Evolutionary conservation across 1,140 invertebrate genomes (phyloP).

Genomic region (Proales similis): DNA sequence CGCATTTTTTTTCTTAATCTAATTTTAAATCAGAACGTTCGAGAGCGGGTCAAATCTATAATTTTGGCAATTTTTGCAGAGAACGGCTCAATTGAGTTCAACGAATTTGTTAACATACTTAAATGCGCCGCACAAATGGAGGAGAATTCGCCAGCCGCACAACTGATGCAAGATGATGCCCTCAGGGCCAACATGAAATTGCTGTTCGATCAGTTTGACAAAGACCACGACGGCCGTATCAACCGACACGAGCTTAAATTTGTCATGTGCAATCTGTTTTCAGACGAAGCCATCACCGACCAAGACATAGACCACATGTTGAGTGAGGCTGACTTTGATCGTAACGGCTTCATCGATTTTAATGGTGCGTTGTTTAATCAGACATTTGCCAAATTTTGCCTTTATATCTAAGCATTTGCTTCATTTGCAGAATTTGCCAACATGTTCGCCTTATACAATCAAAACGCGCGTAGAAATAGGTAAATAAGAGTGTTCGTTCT

Average conservation of each 20-base stretch:
- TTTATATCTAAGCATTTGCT: neutral
- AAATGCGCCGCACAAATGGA: conserved; percentile 10
- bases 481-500: conserved; percentile 19
- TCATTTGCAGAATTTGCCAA: conserved; percentile 11
- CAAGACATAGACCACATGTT: conserved; percentile 33
- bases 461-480: conserved; percentile 4
- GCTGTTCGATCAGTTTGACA: conserved; percentile 36
- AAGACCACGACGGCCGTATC: conserved; percentile 35
- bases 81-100: conserved; percentile 27
- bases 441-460: conserved; percentile 36
- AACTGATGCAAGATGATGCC: conserved; percentile 7
- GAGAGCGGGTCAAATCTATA: neutral
- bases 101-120: conserved; percentile 31
- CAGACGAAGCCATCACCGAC: conserved; percentile 31
- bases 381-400: neutral
- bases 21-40: no score
- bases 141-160: neutral
- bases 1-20: neutral
- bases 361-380: conserved; percentile 20
- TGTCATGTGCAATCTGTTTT: conserved; percentile 35
- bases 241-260: conserved; percentile 21
- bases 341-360: conserved; percentile 34
- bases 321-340: conserved; percentile 29
- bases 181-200: conserved; percentile 31
- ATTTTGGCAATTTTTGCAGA: conserved; percentile 2